Base-by-base conservation (phyloP, 1,140 invertebrate genomes). In the Drosophila subpulchrella region DNA sequence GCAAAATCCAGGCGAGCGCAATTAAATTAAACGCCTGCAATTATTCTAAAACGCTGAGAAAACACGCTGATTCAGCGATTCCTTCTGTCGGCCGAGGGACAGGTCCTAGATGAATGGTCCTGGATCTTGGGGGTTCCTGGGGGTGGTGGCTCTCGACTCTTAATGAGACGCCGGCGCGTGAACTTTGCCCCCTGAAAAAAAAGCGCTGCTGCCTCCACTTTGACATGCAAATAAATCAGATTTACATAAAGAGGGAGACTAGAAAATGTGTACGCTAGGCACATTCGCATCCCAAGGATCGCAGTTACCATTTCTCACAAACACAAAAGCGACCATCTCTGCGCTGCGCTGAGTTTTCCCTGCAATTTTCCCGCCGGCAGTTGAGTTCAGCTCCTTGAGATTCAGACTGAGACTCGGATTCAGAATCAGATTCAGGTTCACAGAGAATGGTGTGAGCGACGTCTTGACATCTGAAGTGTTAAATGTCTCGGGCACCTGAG, bases 161-260 rank as follows among this genome's bases (percentile, higher is more conserved):
- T 86, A 86, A 86, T 86, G 82, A 86, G 83, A 61, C 62, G 55
- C 24, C 38, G 47, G 47, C 75, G 13, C 48, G 27, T 51, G 48
- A 51, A 51, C 48, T 51, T 32, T 51, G 27, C 8, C 30, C 30
- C 30, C 42, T 57, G 81, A 3, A 59, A 24, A 61, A 61, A 51
- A 53, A 54, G 63, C 32, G 41, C 63, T 50, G 60, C 58, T 70
- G 63, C 56, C 67, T 66, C 63, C 70, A 79, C 75, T 91, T 91
- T 91, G 90, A 90, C 90, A 91, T 78, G 85, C 81, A 91, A 91
- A 91, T 91, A 91, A 91, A 91, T 91, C 86, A 90, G 81, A 88
- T 91, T 91, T 88, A 81, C 83, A 86, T 88, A 86, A 83, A 88
- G 60, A 12, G 67, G n/a, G 68, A 34, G 51, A 36, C 48, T 46